Evolutionary conservation across 1,140 invertebrate genomes (phyloP), one percentile per base, ranked within the genome.

Genomic region (Trypoxylus dichotomus): DNA sequence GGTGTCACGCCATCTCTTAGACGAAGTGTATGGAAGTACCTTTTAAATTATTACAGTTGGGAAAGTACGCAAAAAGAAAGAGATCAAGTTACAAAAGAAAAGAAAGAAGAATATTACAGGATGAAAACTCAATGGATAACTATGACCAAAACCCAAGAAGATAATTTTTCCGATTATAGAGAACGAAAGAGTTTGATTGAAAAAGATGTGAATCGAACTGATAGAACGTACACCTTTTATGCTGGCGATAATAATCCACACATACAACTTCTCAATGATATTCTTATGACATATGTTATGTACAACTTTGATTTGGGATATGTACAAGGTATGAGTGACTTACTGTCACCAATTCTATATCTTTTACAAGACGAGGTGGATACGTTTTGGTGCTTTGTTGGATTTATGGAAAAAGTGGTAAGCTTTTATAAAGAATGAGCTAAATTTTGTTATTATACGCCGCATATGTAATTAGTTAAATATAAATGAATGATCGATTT

Each of bases 281-380:
- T 99, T 83, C 89, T 99, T 1, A 98, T 99, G 95, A 99, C 98
- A 0, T 99, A 99, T 86, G 94, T 97, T n/a, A 99, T 99, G 97
- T 99, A 98, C 85, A 98, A 99, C 88, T 99, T 99, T 88, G 98
- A 99, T 89, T 88, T 99, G 78, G 97, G 97, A 82, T 96, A 97
- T 83, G 95, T 97, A 0, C 95, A 96, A 86, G 96, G 98, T 19
- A 99, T 99, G 98, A 98, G 96, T 83, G 98, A 99, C 88, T 89
- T 99, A 63, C 87, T 99, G 41, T 95, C 97, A 19, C 98, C 98
- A 1, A 93, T 99, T 81, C 88, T 99, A 37, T 92, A 94, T 84
- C 90, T 99, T 13, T 91, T 98, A 89, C 91, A 95, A 77, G 94
- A 96, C 86, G 97, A 99, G 89, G 93, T 96, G 5, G 96, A 99